Percentiles rank a stretch among this genome's conserved stretches.
Conservation (phyloP, 1,140 invertebrate species). For the Penaeus indicus region DNA sequence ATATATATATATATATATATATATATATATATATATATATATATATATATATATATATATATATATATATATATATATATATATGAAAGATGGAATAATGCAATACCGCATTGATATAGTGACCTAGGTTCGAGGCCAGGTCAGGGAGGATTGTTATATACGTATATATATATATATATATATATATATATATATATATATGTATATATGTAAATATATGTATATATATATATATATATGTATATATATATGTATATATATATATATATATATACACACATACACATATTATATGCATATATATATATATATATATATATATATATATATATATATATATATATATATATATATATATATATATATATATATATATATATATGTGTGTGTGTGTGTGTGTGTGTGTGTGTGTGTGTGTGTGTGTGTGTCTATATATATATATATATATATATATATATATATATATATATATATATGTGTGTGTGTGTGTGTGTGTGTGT, state of each 20-base stretch:
- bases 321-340: constrained; percentile 47
- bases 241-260: constrained; percentile 2
- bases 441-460: constrained; percentile 40
- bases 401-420: constrained; percentile 15
- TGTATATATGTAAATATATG: constrained; percentile 28
- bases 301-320: constrained; percentile 47
- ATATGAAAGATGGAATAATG: no score
- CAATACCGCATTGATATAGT: no score
- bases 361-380: constrained; percentile 12
- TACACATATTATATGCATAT: constrained; percentile 6
- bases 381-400: neutral
- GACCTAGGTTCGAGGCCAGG: no score
- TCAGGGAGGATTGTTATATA: neutral
- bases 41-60: neutral
- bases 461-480: constrained; percentile 37
- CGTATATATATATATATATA: constrained; percentile 1
- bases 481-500: constrained; percentile 27
- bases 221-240: neutral
- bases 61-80: neutral
- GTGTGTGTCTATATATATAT: constrained; percentile 39
- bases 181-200: constrained; percentile 42
- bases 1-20: constrained; percentile 41
- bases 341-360: constrained; percentile 22
- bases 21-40: constrained; percentile 30
- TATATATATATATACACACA: constrained; percentile 25